These are phyloP conservation scores for Abramis brama DNA, from an alignment of 2,113 vertebrate species.

Conservation along the genomic window DNA sequence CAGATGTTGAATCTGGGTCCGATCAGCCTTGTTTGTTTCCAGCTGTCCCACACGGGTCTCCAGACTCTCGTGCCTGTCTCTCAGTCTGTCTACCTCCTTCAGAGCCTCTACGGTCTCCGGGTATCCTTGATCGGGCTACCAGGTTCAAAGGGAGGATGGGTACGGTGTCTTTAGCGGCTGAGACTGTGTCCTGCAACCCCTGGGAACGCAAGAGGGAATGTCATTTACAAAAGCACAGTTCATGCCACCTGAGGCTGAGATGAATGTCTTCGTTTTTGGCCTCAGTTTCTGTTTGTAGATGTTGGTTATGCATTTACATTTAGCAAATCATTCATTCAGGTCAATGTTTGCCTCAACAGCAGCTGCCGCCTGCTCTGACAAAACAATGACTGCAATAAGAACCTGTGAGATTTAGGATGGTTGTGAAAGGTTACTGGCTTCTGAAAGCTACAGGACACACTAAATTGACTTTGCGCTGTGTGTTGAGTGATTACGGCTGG, in stretches of 20 bases:
- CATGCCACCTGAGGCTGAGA: neutral
- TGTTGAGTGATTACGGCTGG: neutral
- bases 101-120: conserved; percentile 67
- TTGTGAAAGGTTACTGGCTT: conserved; percentile 17
- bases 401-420: conserved; percentile 6
- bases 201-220: conserved; percentile 1
- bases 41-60: conserved; percentile 67
- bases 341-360: conserved; percentile 9
- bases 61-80: conserved; percentile 61
- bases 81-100: conserved; percentile 62
- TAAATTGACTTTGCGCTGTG: neutral
- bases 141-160: neutral
- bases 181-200: conserved; percentile 2
- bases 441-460: neutral
- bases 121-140: conserved; percentile 31
- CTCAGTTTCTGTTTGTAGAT: conserved; percentile 13
- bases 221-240: neutral
- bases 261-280: neutral
- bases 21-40: conserved; percentile 63
- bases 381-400: conserved; percentile 11
- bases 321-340: conserved; percentile 11
- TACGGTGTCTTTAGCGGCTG: neutral
- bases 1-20: conserved; percentile 64
- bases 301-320: conserved; percentile 30
- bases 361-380: conserved; percentile 12